A percentile compares a stretch with the other conserved stretches of the same genome.
Evolutionary conservation across 2,888 invertebrate genomes (phyloP).

Genomic region (Diploptera punctata): DNA sequence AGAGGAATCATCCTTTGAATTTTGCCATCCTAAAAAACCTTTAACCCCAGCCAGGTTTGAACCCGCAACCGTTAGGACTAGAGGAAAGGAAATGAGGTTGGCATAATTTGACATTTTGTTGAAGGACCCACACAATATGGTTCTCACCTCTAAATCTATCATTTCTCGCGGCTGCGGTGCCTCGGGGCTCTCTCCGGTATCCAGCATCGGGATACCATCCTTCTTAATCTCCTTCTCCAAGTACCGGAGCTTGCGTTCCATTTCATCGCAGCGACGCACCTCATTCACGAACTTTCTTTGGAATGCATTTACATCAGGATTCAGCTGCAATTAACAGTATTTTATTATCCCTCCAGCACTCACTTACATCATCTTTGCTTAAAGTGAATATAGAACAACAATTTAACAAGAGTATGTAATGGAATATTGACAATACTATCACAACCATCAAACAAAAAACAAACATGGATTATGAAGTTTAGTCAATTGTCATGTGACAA

Average conservation of each 20-base stretch:
- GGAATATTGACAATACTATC: not conserved
- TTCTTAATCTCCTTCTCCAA: slow-evolving; percentile 97
- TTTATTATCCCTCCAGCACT: not conserved
- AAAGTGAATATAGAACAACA: not conserved
- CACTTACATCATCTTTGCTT: too few species aligned
- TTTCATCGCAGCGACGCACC: slow-evolving; percentile 97
- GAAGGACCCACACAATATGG: too few species aligned
- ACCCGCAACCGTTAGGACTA: too few species aligned
- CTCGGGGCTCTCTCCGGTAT: slow-evolving; percentile 98
- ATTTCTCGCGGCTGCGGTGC: slow-evolving; percentile 99
- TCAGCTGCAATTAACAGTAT: slow-evolving; percentile 69
- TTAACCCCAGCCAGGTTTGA: too few species aligned
- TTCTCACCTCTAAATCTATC: slow-evolving; percentile 93
- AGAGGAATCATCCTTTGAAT: too few species aligned
- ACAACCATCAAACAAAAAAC: too few species aligned
- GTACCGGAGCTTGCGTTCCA: slow-evolving; percentile 96
- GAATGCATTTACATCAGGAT: slow-evolving; percentile 97
- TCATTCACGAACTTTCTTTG: slow-evolving; percentile 99
- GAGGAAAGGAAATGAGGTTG: too few species aligned
- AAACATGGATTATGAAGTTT: too few species aligned
- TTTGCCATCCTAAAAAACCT: too few species aligned
- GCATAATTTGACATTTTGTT: too few species aligned
- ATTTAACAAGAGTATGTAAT: not conserved
- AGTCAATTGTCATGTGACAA: too few species aligned
- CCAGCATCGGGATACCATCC: slow-evolving; percentile 96